phyloP scores from a whole-genome alignment of 2,797 vertebrate genomes.

The Anolis apletophallus region DNA sequence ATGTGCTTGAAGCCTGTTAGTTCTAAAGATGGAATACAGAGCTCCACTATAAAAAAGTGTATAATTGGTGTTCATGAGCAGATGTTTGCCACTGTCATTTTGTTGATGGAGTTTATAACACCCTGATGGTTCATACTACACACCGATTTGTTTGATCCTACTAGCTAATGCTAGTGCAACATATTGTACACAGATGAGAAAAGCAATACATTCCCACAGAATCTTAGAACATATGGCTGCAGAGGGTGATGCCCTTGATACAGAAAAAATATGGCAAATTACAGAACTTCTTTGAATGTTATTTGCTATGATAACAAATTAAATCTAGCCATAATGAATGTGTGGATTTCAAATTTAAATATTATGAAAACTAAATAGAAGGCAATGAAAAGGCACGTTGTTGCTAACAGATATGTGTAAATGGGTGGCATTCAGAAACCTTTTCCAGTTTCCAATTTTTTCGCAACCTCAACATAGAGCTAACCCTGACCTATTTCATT shows the following conservation, averaged over 20 bases:
- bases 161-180: slow-evolving; percentile 1
- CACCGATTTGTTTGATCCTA: slow-evolving; percentile 16
- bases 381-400: background rate
- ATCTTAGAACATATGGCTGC: background rate
- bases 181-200: slow-evolving; percentile 7
- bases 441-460: too few relatives aligned
- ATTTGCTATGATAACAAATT: slow-evolving; percentile 17
- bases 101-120: slow-evolving; percentile 7
- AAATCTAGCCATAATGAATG: slow-evolving; percentile 22
- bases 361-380: background rate
- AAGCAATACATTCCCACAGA: slow-evolving; percentile 28
- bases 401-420: too few relatives aligned
- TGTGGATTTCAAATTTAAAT: background rate
- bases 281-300: background rate
- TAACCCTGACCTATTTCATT: too few relatives aligned
- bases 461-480: too few relatives aligned
- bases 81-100: background rate
- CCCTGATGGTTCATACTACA: slow-evolving; percentile 20
- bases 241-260: slow-evolving; percentile 20
- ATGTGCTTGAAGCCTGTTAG: background rate
- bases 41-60: background rate
- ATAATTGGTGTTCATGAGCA: background rate
- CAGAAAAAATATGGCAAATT: background rate
- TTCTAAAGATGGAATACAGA: background rate
- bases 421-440: too few relatives aligned